A percentile compares a stretch with the other conserved stretches of the same genome.
Conservation (phyloP, 2,113 vertebrate genomes). For the Hiodon tergisus region DNA sequence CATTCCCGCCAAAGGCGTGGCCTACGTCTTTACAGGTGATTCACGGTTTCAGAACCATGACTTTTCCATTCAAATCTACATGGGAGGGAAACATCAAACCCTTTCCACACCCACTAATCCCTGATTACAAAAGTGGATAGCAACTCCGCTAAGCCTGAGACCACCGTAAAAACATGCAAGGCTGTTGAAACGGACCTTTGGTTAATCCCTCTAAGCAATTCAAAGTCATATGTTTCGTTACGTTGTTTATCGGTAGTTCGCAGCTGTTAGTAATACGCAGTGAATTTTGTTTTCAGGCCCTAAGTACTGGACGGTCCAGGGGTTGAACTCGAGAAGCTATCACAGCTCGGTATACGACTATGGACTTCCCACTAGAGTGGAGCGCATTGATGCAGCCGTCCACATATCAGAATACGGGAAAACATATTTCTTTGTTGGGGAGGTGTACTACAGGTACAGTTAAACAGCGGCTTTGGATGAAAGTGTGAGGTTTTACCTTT, state of each 20-base stretch:
- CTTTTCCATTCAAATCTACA: conserved; percentile 33
- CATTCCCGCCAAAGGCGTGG: conserved; percentile 48
- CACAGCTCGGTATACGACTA: conserved; percentile 50
- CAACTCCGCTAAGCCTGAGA: too few relatives aligned
- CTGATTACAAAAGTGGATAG: too few relatives aligned
- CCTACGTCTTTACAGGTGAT: conserved; percentile 55
- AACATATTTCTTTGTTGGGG: conserved; percentile 52
- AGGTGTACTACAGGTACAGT: conserved; percentile 55
- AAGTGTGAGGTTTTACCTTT: too few relatives aligned
- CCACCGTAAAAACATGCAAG: too few relatives aligned
- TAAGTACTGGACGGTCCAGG: conserved; percentile 57
- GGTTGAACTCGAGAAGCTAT: conserved; percentile 45
- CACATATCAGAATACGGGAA: conserved; percentile 46
- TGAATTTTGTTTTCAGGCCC: conserved; percentile 48
- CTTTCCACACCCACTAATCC: too few relatives aligned
- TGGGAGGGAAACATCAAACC: conserved; percentile 37
- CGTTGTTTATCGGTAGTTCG: too few relatives aligned
- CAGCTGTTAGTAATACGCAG: too few relatives aligned
- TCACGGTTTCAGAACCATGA: conserved; percentile 35
- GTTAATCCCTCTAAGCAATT: background rate
- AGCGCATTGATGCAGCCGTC: conserved; percentile 51
- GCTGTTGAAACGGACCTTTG: too few relatives aligned
- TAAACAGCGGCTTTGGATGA: background rate
- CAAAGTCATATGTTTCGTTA: background rate
- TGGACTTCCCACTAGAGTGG: conserved; percentile 48